Conservation (phyloP, 53 echinoderm and acorn worm genomes). For the Pentamera pediparva region DNA sequence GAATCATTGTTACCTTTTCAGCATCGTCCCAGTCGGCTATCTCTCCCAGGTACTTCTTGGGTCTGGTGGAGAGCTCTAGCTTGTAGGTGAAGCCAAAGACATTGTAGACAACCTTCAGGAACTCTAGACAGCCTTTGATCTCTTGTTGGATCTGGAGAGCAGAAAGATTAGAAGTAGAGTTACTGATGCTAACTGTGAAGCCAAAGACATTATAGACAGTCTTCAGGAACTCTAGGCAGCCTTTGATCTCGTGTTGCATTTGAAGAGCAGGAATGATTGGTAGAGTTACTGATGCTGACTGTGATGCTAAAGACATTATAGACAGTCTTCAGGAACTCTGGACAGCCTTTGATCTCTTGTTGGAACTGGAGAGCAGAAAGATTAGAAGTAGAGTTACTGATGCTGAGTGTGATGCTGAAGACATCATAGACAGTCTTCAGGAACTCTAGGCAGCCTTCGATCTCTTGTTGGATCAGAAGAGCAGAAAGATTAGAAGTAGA, state of each 20-base stretch:
- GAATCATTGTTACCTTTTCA: conserved; percentile 65
- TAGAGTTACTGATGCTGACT: background rate
- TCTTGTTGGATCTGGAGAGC: conserved; percentile 65
- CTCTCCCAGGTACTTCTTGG: conserved; percentile 87
- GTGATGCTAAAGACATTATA: conserved; percentile 71
- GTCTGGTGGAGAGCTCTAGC: conserved; percentile 81
- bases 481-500: too few species aligned
- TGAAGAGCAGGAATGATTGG: background rate
- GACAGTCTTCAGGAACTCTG: conserved; percentile 65
- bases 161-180: background rate
- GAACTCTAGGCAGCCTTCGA: conserved; percentile 81
- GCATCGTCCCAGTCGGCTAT: conserved; percentile 85
- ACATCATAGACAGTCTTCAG: conserved; percentile 62
- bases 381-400: background rate
- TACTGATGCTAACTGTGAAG: conserved; percentile 49
- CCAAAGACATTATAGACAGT: conserved; percentile 49
- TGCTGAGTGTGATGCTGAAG: conserved; percentile 80
- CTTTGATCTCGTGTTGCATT: conserved; percentile 80
- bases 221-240: conserved; percentile 81
- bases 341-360: conserved; percentile 72
- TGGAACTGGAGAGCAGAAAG: conserved; percentile 44
- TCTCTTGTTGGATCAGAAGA: conserved; percentile 73
- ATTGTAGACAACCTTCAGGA: conserved; percentile 66
- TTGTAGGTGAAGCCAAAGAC: conserved; percentile 91
- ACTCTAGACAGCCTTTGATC: conserved; percentile 81